Percentiles rank a stretch among this genome's conserved stretches.
Evolutionary conservation across 2,113 vertebrate species (phyloP).

Genomic region (Eulacestoma nigropectus): DNA sequence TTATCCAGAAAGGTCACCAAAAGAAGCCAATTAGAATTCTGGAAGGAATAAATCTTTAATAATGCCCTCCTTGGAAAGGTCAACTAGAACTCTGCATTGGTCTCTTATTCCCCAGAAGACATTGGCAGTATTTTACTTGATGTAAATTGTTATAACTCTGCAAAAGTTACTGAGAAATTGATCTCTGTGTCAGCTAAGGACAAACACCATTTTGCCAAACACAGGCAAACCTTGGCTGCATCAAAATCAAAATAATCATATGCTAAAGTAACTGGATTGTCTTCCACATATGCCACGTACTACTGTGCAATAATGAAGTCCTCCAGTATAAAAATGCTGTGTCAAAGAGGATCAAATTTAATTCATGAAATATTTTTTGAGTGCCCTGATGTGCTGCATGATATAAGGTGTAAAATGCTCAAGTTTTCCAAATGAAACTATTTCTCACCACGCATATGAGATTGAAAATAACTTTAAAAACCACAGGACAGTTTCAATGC

Average conservation of each 20-base stretch:
- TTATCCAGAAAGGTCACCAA: constrained; percentile 45
- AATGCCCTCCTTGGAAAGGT: constrained; percentile 26
- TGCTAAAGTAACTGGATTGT: not conserved
- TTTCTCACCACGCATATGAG: not conserved
- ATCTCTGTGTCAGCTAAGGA: not conserved
- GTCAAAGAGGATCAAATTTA: not conserved
- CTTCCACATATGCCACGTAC: not conserved
- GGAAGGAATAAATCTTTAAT: constrained; percentile 39
- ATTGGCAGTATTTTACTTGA: not conserved
- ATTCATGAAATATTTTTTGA: not conserved
- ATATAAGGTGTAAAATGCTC: not conserved
- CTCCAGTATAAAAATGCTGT: not conserved
- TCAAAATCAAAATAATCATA: not conserved
- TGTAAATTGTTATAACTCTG: not conserved
- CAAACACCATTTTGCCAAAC: not conserved
- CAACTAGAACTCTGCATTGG: not conserved
- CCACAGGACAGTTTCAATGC: not conserved
- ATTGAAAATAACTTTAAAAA: not conserved
- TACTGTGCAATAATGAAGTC: not conserved
- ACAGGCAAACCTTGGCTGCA: not conserved
- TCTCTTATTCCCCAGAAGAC: constrained; percentile 10
- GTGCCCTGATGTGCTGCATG: not conserved
- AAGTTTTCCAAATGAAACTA: not conserved
- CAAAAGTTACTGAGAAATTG: not conserved
- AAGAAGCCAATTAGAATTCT: constrained; percentile 33